These are phyloP conservation scores for Bombus confusus DNA, from an alignment of 1,140 invertebrate species.

Conservation along the genomic window DNA sequence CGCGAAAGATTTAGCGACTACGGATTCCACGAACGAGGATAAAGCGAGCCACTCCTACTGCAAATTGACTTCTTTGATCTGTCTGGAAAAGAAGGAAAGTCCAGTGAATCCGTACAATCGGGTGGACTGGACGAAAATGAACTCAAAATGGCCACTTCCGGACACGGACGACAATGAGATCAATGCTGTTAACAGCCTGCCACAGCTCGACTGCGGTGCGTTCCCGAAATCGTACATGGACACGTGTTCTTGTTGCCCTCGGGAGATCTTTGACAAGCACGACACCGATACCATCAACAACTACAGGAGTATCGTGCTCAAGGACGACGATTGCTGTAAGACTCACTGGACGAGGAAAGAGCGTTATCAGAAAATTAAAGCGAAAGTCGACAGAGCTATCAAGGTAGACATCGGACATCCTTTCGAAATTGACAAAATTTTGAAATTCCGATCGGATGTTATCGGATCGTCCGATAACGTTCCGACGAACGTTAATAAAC, in stretches of 20 bases:
- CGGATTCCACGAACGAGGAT: conserved; percentile 18
- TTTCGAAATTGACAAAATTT: no score
- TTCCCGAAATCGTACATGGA: conserved; percentile 53
- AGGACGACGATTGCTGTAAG: conserved; percentile 15
- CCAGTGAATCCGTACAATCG: conserved; percentile 71
- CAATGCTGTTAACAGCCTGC: conserved; percentile 45
- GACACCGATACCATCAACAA: not conserved
- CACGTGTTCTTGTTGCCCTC: conserved; percentile 51
- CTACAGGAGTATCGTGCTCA: not conserved
- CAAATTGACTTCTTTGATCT: conserved; percentile 37
- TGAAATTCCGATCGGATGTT: no score
- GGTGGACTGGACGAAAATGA: conserved; percentile 41
- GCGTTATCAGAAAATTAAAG: conserved; percentile 43
- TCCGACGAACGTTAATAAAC: no score
- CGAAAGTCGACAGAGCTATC: conserved; percentile 33
- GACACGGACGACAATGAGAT: conserved; percentile 37
- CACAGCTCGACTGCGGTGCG: conserved; percentile 59
- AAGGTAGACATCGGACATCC: conserved; percentile 35
- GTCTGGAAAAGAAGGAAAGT: conserved; percentile 57
- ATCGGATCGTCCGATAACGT: no score
- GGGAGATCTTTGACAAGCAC: conserved; percentile 13
- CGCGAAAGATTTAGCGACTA: not conserved
- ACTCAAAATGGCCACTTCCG: conserved; percentile 25
- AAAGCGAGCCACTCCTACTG: conserved; percentile 43
- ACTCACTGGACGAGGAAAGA: conserved; percentile 11